These are phyloP conservation scores for Liposcelis brunnea DNA, from an alignment of 2,888 invertebrate genomes.

Conservation along the genomic window DNA sequence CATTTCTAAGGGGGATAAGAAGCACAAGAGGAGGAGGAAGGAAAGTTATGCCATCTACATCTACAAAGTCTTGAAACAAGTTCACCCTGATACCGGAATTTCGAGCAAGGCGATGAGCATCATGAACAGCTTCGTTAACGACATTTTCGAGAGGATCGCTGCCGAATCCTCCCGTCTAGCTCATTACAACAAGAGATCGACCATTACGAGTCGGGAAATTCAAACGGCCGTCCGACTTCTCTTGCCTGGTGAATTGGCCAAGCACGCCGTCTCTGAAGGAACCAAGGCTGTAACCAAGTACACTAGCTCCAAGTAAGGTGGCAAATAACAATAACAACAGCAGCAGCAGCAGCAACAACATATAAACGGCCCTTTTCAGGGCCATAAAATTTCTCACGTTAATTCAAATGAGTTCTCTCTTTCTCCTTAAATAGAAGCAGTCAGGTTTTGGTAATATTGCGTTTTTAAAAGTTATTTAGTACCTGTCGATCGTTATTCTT, in stretches of 20 bases:
- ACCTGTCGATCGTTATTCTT: too few relatives aligned
- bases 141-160: slow-evolving; percentile 54
- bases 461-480: too few relatives aligned
- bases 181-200: slow-evolving; percentile 37
- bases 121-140: slow-evolving; percentile 37
- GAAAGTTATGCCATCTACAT: slow-evolving; percentile 37
- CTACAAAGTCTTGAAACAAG: slow-evolving; percentile 41
- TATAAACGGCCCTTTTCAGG: slow-evolving; percentile 11
- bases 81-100: slow-evolving; percentile 45
- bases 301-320: background rate
- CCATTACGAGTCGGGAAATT: slow-evolving; percentile 49
- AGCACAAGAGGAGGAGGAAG: slow-evolving; percentile 36
- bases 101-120: slow-evolving; percentile 52
- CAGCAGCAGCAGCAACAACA: too few relatives aligned
- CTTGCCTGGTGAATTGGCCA: slow-evolving; percentile 39
- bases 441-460: too few relatives aligned
- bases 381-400: background rate
- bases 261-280: slow-evolving; percentile 50
- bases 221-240: slow-evolving; percentile 48
- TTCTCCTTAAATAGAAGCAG: too few relatives aligned
- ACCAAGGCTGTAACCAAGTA: slow-evolving; percentile 36
- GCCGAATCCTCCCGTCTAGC: slow-evolving; percentile 44
- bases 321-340: background rate
- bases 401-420: too few relatives aligned
- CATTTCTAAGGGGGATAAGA: slow-evolving; percentile 37